phyloP scores from a whole-genome alignment of 2,113 vertebrate species.

The Erinaceus europaeus region DNA sequence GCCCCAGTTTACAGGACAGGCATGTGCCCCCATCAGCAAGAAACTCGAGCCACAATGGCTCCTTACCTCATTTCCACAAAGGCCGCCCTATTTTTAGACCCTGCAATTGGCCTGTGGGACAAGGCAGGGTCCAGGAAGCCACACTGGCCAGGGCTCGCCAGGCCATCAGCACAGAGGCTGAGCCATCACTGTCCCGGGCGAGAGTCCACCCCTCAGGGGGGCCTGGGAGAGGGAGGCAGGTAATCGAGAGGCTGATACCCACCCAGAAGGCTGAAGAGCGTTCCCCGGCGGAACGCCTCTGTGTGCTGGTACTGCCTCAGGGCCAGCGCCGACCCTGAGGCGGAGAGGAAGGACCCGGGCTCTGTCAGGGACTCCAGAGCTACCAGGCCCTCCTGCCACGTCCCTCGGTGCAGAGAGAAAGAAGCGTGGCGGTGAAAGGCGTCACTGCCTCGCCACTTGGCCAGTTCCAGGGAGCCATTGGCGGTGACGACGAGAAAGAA shows the following conservation, averaged over 20 bases:
- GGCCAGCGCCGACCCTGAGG: constrained; percentile 73
- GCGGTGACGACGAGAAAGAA: constrained; percentile 86
- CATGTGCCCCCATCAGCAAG: constrained; percentile 84
- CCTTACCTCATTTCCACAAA: constrained; percentile 84
- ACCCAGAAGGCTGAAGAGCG: constrained; percentile 92
- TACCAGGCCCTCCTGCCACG: constrained; percentile 89
- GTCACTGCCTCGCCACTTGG: constrained; percentile 87
- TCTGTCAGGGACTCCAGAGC: constrained; percentile 91
- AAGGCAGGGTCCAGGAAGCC: neutral
- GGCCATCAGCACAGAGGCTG: neutral
- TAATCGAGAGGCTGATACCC: constrained; percentile 28
- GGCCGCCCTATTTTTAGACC: constrained; percentile 87
- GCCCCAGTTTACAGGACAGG: constrained; percentile 75
- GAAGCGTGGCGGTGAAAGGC: constrained; percentile 89
- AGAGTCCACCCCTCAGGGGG: neutral
- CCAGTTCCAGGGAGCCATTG: constrained; percentile 84
- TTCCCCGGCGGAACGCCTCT: constrained; percentile 87
- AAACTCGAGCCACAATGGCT: constrained; percentile 81
- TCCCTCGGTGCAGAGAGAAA: constrained; percentile 90
- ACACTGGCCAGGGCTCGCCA: neutral
- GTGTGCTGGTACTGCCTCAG: constrained; percentile 88
- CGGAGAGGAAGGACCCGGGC: constrained; percentile 89
- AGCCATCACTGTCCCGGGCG: neutral
- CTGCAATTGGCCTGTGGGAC: constrained; percentile 73
- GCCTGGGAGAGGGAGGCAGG: neutral